Base-by-base conservation (phyloP, 1,140 invertebrate genomes). In the Cotesia glomerata region DNA sequence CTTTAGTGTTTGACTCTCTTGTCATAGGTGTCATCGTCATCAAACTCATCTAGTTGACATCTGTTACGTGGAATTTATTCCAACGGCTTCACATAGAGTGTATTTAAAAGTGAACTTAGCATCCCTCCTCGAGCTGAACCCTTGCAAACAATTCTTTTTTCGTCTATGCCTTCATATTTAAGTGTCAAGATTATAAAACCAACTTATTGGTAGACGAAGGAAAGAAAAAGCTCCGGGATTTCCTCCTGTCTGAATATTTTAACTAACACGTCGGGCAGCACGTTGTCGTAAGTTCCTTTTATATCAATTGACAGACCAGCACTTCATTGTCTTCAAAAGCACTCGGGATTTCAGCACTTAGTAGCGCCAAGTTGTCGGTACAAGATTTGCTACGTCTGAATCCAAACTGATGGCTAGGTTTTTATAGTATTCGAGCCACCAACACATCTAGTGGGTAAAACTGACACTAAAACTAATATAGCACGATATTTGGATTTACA, bases 291-390 rank as follows among this genome's bases (percentile, higher is more conserved):
- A 11, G 64, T 45, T 14, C 18, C 26, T 51, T 51, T 45, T 18
- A 68, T 34, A 34, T 51, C 65, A 52, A 54, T 34, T 49, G 51
- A 54, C 14, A 68, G 32, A 51, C 51, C 11, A 71, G 66, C 54
- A 52, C 39, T 52, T 72, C 66, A 64, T 72, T 81, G 76, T 81
- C 75, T 81, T 81, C 75, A 56, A 54, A 54, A 54, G 13, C 52
- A 9, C 14, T 14, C 14, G 49, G 4, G 32, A 74, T 73, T 32
- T 74, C 63, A 14, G 64, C 14, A 1, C 9, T 45, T 4, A 78
- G 18, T 2, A 45, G 35, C 1, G 52, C 52, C 1, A 76, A 56
- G 39, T 67, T 75, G 26, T 78, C 75, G 2, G 68, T 14, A 54
- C 72, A 76, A 2, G 51, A 74, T 65, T 67, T 74, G 11, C 26